Conservation (phyloP, 2,888 invertebrate species). For the Phalera bucephala region DNA sequence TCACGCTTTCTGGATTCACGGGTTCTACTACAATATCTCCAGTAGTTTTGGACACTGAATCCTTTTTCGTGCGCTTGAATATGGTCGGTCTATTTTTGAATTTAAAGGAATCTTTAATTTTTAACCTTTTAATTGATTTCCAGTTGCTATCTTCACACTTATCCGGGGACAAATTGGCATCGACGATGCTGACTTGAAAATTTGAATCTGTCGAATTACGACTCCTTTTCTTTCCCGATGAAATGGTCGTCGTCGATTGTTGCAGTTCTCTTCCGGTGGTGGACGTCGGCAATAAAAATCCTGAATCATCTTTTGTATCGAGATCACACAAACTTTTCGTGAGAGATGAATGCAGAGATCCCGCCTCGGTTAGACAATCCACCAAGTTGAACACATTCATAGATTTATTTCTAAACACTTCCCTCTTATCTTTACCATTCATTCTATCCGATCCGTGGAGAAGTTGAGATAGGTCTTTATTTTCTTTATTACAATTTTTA, state of each 20-base stretch:
- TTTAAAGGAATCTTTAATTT: slow-evolving; percentile 79
- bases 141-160: slow-evolving; percentile 76
- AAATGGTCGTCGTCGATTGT: slow-evolving; percentile 73
- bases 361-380: slow-evolving; percentile 69
- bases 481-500: slow-evolving; percentile 66
- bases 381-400: slow-evolving; percentile 76
- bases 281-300: slow-evolving; percentile 60
- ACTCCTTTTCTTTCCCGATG: slow-evolving; percentile 76
- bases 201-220: slow-evolving; percentile 77
- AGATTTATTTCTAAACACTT: slow-evolving; percentile 78
- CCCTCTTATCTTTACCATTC: slow-evolving; percentile 67
- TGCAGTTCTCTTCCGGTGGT: slow-evolving; percentile 63
- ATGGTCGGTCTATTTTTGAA: slow-evolving; percentile 77
- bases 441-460: slow-evolving; percentile 48
- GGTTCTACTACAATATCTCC: slow-evolving; percentile 72
- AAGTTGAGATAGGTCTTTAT: slow-evolving; percentile 54
- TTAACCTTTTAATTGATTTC: slow-evolving; percentile 78
- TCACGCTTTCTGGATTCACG: slow-evolving; percentile 66
- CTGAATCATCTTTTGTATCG: slow-evolving; percentile 68
- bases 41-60: slow-evolving; percentile 60
- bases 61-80: slow-evolving; percentile 74
- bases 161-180: slow-evolving; percentile 66
- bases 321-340: slow-evolving; percentile 76
- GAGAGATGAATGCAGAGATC: slow-evolving; percentile 70
- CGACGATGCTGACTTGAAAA: slow-evolving; percentile 68